A percentile compares a stretch with the other conserved stretches of the same genome.
Evolutionary conservation across 1,140 invertebrate species (phyloP).

Genomic region (Drosophila rufa): DNA sequence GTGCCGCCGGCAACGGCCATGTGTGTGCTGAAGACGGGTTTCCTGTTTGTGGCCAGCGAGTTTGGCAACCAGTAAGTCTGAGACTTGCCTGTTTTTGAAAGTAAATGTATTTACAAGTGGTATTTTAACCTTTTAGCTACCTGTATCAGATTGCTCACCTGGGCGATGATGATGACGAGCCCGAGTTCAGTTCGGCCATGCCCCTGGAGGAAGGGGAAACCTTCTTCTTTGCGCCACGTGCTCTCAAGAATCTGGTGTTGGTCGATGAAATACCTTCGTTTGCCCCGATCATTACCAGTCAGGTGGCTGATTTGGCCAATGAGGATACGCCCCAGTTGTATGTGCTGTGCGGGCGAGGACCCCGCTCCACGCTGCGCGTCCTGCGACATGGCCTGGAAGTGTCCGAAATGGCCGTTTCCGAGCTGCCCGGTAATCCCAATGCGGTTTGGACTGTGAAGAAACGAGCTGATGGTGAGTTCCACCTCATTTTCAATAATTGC

Average conservation of each 20-base stretch:
- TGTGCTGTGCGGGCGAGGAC: conserved; percentile 97
- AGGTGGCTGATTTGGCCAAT: conserved; percentile 94
- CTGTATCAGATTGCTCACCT: conserved; percentile 99
- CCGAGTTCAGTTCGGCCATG: conserved; percentile 99
- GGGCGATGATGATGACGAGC: conserved; percentile 99
- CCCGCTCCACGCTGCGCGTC: conserved; percentile 96
- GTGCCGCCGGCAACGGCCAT: conserved; percentile 97
- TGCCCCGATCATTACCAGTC: conserved; percentile 94
- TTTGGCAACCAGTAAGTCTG: conserved; percentile 99
- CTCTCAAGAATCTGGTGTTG: conserved; percentile 97
- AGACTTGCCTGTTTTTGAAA: neutral
- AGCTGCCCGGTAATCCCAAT: conserved; percentile 99
- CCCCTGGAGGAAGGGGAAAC: conserved; percentile 99
- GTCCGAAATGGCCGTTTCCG: conserved; percentile 99
- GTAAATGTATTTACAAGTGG: too few species aligned
- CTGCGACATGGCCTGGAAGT: conserved; percentile 98
- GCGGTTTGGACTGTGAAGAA: conserved; percentile 99
- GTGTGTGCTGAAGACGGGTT: conserved; percentile 99
- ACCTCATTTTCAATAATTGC: too few species aligned
- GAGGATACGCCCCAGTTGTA: conserved; percentile 99
- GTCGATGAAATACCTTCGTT: conserved; percentile 99
- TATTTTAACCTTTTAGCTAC: conserved; percentile 89
- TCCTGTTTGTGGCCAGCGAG: conserved; percentile 99
- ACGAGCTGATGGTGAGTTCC: conserved; percentile 90
- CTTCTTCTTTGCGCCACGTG: conserved; percentile 98